Evolutionary conservation across 2,113 vertebrate genomes (phyloP), one percentile per base, ranked within the genome.

Genomic region (Acrocephalus kingi): DNA sequence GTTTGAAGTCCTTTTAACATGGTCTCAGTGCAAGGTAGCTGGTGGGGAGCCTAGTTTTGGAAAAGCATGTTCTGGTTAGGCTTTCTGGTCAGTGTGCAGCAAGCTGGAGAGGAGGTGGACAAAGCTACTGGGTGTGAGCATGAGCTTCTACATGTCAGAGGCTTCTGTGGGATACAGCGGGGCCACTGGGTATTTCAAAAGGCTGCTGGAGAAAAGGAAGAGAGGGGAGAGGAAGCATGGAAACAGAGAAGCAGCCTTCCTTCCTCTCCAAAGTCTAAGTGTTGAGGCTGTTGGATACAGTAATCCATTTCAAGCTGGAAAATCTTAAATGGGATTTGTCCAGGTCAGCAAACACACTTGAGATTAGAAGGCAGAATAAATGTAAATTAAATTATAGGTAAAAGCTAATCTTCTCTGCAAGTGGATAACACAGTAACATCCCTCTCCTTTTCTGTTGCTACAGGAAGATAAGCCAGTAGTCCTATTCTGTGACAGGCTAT

Each of bases 351-450:
- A 94, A 84, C 33, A 84, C 58, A 49, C 49, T 81, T 61, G 61
- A 89, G 80, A 93, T 64, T 92, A 93, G 76, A 95, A 93, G 83
- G 73, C 33, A 90, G 54, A 95, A 85, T 68, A 93, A 91, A 90
- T 74, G 79, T 66, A 83, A 79, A 85, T 68, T 30, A 90, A 74
- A 48, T 71, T 85, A 74, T 2, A 80, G 55, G 73, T 79, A 91
- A 74, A 91, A 93, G 33, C 45, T 71, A 52, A 59, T 95, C 79
- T 82, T 73, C 37, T 74, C 39, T 89, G 33, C 64, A 74, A 86
- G 76, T 75, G 80, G 61, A 41, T 81, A 95, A 90, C 61, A 43
- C 48, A 8, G 25, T 85, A 81, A 56, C 45, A 89, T 64, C 30
- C 22, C 24, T 93, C 31, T 78, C 41, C 67, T 86, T 59, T 75